Percentiles rank a stretch among this genome's conserved stretches.
phyloP scores from a whole-genome alignment of 2,113 vertebrate genomes.

The Ochotona curzoniae region DNA sequence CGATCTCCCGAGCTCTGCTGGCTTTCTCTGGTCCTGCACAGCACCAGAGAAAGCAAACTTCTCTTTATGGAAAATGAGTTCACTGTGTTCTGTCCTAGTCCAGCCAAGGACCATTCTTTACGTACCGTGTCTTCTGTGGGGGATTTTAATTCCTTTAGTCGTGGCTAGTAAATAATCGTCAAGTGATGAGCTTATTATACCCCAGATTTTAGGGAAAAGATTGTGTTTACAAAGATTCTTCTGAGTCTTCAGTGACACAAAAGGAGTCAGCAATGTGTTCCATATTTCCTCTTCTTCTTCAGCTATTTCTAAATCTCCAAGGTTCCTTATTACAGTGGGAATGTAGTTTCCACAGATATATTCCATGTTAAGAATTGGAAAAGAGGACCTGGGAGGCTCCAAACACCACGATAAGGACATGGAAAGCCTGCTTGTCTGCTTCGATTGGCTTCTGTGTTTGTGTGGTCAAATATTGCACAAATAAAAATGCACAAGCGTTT shows the following conservation, averaged over 20 bases:
- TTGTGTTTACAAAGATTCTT: neutral
- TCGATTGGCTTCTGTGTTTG: too few species aligned
- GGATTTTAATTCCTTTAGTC: neutral
- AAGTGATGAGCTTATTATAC: neutral
- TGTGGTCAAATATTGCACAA: too few species aligned
- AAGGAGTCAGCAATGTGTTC: neutral
- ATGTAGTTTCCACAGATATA: too few species aligned
- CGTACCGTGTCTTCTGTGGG: neutral
- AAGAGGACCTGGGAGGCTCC: too few species aligned
- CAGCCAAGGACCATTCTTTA: accelerated
- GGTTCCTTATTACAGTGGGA: too few species aligned
- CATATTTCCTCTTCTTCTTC: neutral
- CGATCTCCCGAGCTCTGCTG: accelerated
- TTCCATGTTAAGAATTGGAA: too few species aligned
- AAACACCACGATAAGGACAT: too few species aligned
- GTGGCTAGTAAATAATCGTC: neutral
- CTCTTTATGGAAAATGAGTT: too few species aligned
- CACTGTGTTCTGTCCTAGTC: neutral
- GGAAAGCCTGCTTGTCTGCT: too few species aligned
- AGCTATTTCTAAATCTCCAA: neutral
- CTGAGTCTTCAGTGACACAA: neutral
- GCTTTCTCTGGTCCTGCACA: accelerated
- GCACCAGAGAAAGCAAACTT: too few species aligned
- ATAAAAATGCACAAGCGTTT: too few species aligned
- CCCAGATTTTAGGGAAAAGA: neutral